Conservation (phyloP, 2,113 vertebrate species). For the Odocoileus virginianus region DNA sequence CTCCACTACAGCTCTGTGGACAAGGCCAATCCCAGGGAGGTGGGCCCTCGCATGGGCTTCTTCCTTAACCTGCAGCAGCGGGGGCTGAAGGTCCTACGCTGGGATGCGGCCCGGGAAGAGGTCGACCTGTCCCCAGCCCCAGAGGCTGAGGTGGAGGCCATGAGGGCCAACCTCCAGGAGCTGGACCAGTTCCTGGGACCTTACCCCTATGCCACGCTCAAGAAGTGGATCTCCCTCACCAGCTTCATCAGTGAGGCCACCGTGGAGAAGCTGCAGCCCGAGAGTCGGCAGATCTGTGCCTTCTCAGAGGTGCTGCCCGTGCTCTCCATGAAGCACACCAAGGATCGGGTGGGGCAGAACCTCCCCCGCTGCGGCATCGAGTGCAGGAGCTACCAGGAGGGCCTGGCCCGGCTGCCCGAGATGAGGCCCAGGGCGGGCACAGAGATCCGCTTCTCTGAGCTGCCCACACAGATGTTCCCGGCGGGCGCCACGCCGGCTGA, state of each 20-base stretch:
- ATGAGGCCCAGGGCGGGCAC: constrained; percentile 92
- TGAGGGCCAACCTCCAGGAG: constrained; percentile 84
- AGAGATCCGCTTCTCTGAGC: constrained; percentile 89
- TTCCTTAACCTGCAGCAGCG: constrained; percentile 88
- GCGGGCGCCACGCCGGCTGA: constrained; percentile 90
- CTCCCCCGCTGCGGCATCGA: constrained; percentile 84
- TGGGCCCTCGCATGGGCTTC: constrained; percentile 88
- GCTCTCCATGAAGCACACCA: constrained; percentile 81
- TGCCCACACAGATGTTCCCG: constrained; percentile 90
- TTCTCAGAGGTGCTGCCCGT: constrained; percentile 92
- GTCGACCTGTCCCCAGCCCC: constrained; percentile 83
- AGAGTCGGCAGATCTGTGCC: constrained; percentile 87
- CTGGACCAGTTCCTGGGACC: constrained; percentile 91
- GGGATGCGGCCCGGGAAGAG: constrained; percentile 86
- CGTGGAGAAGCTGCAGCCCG: constrained; percentile 85
- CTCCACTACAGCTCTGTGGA: constrained; percentile 89
- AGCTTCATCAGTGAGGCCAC: constrained; percentile 85
- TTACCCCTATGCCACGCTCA: constrained; percentile 90
- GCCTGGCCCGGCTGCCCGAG: constrained; percentile 89
- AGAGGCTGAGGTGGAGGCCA: constrained; percentile 83
- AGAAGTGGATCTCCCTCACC: constrained; percentile 94
- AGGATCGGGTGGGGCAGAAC: constrained; percentile 85
- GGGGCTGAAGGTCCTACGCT: constrained; percentile 86
- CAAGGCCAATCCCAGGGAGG: constrained; percentile 78
- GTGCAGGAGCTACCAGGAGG: constrained; percentile 94